A percentile compares a stretch with the other conserved stretches of the same genome.
Conservation (phyloP, 2,113 vertebrate species). For the Chinchilla lanigera region DNA sequence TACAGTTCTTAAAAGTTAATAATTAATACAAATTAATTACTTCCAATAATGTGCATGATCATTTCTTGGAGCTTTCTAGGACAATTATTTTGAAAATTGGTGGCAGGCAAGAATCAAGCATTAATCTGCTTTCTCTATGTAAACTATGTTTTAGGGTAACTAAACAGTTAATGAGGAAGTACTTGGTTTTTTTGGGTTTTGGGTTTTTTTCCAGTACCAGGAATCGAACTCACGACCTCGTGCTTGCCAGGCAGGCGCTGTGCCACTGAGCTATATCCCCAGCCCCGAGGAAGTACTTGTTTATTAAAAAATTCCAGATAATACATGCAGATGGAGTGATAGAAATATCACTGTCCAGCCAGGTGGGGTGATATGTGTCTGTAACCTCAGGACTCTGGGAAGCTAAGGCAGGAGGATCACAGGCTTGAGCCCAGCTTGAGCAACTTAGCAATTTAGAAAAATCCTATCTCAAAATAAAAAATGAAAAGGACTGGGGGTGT, state of each 20-base stretch:
- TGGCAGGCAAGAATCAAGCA: background rate
- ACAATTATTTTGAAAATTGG: background rate
- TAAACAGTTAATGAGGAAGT: background rate
- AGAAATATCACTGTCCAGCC: background rate
- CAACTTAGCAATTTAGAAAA: background rate
- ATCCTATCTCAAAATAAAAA: background rate
- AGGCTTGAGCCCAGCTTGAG: background rate
- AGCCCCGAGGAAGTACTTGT: background rate
- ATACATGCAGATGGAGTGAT: background rate
- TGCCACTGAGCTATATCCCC: too few species aligned
- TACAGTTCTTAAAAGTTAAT: background rate
- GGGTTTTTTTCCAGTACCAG: too few species aligned
- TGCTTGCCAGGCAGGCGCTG: too few species aligned
- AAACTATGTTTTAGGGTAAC: background rate
- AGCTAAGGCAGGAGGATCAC: background rate
- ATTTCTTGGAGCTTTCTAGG: background rate
- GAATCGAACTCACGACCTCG: too few species aligned
- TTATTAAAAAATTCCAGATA: background rate
- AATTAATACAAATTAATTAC: background rate
- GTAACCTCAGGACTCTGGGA: background rate
- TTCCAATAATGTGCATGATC: background rate
- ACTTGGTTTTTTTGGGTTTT: too few species aligned
- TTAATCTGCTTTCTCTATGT: background rate
- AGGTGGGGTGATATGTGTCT: background rate
- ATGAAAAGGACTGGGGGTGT: background rate